A percentile compares a stretch with the other conserved stretches of the same genome.
Evolutionary conservation across 2,888 invertebrate species (phyloP).

Genomic region (Platycnemis pennipes): DNA sequence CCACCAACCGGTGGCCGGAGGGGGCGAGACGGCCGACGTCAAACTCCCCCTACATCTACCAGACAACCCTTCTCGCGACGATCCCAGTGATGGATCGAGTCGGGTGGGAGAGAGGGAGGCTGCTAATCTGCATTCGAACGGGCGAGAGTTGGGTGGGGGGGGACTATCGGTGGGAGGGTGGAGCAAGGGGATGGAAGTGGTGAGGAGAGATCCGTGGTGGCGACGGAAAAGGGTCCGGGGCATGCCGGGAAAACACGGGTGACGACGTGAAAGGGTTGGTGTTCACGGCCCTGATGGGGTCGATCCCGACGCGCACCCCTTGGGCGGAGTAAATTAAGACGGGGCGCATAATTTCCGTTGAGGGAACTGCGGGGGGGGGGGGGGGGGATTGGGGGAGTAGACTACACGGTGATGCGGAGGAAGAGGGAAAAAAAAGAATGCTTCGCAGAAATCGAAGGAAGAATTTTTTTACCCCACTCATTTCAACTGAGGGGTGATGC

Average conservation of each 20-base stretch:
- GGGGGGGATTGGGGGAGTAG: neutral
- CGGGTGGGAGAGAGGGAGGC: neutral
- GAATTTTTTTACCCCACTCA: neutral
- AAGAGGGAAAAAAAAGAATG: neutral
- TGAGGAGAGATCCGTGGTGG: neutral
- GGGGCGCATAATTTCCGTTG: neutral
- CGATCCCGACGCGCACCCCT: neutral
- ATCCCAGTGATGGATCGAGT: neutral
- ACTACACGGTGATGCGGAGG: neutral
- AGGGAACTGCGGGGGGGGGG: neutral
- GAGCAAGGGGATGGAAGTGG: neutral
- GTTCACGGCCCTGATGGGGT: neutral
- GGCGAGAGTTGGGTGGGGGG: neutral
- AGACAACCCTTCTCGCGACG: slow-evolving; percentile 29
- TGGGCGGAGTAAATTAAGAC: neutral
- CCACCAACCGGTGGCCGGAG: neutral
- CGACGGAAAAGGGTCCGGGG: neutral
- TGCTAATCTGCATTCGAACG: neutral
- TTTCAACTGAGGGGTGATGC: neutral
- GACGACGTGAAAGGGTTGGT: neutral
- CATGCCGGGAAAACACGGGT: neutral
- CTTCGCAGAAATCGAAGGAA: neutral
- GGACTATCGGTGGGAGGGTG: neutral
- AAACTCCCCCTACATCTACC: neutral
- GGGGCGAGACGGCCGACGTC: neutral